Evolutionary conservation across 2,888 invertebrate species (phyloP).

Genomic region (Pantelozetes paolii): DNA sequence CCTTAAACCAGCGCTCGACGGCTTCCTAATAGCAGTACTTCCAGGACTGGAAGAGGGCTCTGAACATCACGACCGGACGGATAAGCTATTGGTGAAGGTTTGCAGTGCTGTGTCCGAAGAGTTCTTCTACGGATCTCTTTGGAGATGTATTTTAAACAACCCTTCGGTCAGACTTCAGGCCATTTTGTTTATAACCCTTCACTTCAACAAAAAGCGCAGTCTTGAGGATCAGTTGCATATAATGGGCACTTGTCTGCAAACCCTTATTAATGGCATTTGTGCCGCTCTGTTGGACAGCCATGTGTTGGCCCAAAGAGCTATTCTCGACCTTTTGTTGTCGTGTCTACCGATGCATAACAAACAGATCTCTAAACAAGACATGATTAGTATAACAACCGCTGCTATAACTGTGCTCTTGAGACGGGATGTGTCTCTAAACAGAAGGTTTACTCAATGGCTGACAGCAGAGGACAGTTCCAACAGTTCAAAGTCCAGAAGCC

Average conservation of each 20-base stretch:
- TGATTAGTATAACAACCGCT: constrained; percentile 68
- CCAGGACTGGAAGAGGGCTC: constrained; percentile 82
- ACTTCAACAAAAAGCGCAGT: constrained; percentile 70
- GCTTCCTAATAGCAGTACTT: constrained; percentile 78
- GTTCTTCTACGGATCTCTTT: constrained; percentile 79
- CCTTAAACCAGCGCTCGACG: constrained; percentile 73
- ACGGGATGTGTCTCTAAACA: constrained; percentile 82
- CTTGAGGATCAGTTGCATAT: constrained; percentile 77
- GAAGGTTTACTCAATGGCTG: constrained; percentile 77
- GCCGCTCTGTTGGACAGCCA: constrained; percentile 70
- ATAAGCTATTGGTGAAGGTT: constrained; percentile 64
- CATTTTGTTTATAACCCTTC: constrained; percentile 70
- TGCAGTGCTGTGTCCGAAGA: constrained; percentile 69
- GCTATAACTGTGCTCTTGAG: constrained; percentile 67
- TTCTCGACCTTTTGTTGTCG: constrained; percentile 72
- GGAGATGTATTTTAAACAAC: constrained; percentile 78
- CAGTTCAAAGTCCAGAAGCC: constrained; percentile 35
- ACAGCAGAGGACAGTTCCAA: constrained; percentile 61
- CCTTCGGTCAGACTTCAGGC: constrained; percentile 75
- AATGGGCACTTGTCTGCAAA: constrained; percentile 75
- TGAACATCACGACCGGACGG: constrained; percentile 66
- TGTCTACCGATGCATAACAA: constrained; percentile 80
- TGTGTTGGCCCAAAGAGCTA: constrained; percentile 77
- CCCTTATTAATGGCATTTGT: constrained; percentile 74
- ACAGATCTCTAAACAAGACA: constrained; percentile 60